phyloP scores from a whole-genome alignment of 2,888 invertebrate genomes.

The Subacronicta megacephala region DNA sequence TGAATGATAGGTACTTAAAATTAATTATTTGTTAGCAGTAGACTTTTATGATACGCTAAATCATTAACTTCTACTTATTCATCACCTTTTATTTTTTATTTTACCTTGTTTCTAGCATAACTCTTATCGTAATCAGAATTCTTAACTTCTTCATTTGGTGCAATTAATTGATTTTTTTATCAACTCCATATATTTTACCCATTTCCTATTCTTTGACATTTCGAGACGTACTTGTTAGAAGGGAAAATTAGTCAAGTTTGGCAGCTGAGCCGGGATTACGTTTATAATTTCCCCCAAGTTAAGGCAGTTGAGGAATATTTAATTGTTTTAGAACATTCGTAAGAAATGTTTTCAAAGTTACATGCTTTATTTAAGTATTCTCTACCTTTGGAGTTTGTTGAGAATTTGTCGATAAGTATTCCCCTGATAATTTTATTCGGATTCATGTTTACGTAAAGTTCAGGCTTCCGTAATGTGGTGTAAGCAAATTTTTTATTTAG shows the following conservation, averaged over 20 bases:
- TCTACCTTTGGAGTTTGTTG: conserved; percentile 30
- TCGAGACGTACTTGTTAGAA: conserved; percentile 23
- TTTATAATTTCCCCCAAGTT: conserved; percentile 58
- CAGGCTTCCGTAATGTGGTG: no score
- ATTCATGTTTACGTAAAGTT: conserved; percentile 7
- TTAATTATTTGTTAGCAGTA: no score
- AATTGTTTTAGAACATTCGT: conserved; percentile 57
- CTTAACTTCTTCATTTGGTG: no score
- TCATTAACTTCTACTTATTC: no score
- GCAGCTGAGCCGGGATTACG: conserved; percentile 48
- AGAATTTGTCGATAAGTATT: conserved; percentile 26
- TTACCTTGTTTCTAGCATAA: no score
- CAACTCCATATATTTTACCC: conserved; percentile 30
- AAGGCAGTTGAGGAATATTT: conserved; percentile 55
- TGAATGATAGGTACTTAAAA: no score
- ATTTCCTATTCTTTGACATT: conserved; percentile 42
- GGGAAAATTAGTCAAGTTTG: conserved; percentile 51
- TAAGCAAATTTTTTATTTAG: no score
- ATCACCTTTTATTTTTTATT: no score
- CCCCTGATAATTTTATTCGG: conserved; percentile 19
- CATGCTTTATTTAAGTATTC: conserved; percentile 39
- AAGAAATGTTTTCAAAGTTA: conserved; percentile 45
- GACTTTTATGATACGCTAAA: no score
- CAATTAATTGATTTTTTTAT: no score
- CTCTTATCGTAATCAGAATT: no score